Percentiles rank a stretch among this genome's conserved stretches.
Evolutionary conservation across 2,888 invertebrate species (phyloP).

Genomic region (Parnassius smintheus): DNA sequence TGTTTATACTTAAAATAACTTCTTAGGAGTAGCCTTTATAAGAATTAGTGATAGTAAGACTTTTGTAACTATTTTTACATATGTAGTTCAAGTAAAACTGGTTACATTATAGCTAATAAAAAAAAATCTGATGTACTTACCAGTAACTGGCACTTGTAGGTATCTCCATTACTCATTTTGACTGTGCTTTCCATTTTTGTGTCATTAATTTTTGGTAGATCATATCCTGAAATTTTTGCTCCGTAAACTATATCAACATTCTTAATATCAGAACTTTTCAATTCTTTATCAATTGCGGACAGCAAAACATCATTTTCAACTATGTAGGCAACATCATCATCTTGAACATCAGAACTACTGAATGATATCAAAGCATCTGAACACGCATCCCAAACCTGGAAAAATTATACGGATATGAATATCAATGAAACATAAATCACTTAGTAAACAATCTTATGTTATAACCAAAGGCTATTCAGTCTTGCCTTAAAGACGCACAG

Average conservation of each 20-base stretch:
- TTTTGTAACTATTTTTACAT: too few species aligned
- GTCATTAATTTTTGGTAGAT: conserved; percentile 68
- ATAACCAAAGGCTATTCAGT: too few species aligned
- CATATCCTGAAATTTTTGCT: conserved; percentile 85
- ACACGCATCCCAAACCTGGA: conserved; percentile 95
- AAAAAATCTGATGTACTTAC: conserved; percentile 71
- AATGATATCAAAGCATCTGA: conserved; percentile 95
- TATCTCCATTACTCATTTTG: conserved; percentile 83
- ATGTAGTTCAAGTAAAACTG: too few species aligned
- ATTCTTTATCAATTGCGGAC: conserved; percentile 85
- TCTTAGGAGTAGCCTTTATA: too few species aligned
- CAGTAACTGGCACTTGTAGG: conserved; percentile 84
- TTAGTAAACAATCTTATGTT: too few species aligned
- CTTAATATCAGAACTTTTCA: conserved; percentile 62
- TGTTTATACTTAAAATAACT: too few species aligned
- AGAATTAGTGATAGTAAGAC: too few species aligned
- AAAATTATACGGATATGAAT: conserved; percentile 12
- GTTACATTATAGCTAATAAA: background rate
- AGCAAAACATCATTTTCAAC: conserved; percentile 96
- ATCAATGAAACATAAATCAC: too few species aligned
- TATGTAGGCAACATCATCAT: conserved; percentile 92
- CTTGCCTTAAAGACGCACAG: too few species aligned
- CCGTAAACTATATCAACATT: conserved; percentile 86
- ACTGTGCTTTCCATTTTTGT: conserved; percentile 64
- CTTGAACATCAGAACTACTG: conserved; percentile 84